These are phyloP conservation scores for Acromyrmex heyeri DNA, from an alignment of 1,140 invertebrate genomes.

Conservation along the genomic window DNA sequence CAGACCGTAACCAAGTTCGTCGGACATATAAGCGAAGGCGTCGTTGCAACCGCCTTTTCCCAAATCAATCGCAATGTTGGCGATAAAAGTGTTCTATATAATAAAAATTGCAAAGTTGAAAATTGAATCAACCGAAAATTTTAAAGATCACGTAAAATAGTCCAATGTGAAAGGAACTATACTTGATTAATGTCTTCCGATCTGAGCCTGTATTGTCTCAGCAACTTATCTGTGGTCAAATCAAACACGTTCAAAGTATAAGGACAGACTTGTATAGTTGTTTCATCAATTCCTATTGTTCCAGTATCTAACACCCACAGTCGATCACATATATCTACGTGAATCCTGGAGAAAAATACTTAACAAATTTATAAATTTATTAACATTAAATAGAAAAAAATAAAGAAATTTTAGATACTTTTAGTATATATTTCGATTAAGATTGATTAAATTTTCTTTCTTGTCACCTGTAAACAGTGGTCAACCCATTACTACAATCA, in stretches of 20 bases:
- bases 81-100: constrained; percentile 90
- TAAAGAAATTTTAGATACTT: background rate
- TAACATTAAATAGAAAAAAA: background rate
- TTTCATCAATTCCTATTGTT: constrained; percentile 92
- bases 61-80: constrained; percentile 93
- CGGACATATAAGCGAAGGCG: constrained; percentile 92
- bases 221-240: constrained; percentile 90
- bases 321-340: constrained; percentile 91
- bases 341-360: constrained; percentile 83
- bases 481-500: constrained; percentile 91
- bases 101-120: background rate
- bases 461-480: constrained; percentile 89
- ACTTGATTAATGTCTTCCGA: constrained; percentile 90
- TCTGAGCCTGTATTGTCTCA: constrained; percentile 90
- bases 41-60: constrained; percentile 91
- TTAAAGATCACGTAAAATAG: background rate
- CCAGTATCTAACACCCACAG: constrained; percentile 94
- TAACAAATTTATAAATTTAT: constrained; percentile 2
- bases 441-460: constrained; percentile 1
- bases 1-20: constrained; percentile 93
- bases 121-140: background rate
- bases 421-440: background rate
- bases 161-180: background rate
- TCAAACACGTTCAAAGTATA: constrained; percentile 92
- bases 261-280: constrained; percentile 91